A percentile compares a stretch with the other conserved stretches of the same genome.
Evolutionary conservation across 2,113 vertebrate genomes (phyloP).

Genomic region (Pao palembangensis): DNA sequence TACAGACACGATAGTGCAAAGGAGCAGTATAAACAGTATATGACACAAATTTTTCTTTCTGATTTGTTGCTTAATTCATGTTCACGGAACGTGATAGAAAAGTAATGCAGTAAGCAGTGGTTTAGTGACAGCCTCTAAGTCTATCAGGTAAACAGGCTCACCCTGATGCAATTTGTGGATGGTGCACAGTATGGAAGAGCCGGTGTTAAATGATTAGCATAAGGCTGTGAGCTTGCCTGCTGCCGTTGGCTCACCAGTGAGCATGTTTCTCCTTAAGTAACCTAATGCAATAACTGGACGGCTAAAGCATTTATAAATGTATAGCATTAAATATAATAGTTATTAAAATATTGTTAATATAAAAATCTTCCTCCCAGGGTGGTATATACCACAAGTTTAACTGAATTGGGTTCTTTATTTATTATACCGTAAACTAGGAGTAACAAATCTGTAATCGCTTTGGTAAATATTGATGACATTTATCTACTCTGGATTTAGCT

Average conservation of each 20-base stretch:
- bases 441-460: no score
- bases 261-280: not conserved
- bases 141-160: slow-evolving; percentile 42
- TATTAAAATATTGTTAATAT: no score
- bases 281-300: no score
- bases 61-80: not conserved
- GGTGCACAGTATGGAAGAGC: slow-evolving; percentile 12
- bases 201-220: slow-evolving; percentile 49
- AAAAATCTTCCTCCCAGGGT: no score
- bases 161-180: slow-evolving; percentile 25
- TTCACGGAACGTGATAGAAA: not conserved
- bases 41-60: no score
- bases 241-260: slow-evolving; percentile 3
- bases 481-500: not conserved
- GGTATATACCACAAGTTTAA: no score
- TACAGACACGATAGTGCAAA: no score
- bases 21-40: no score
- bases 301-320: no score
- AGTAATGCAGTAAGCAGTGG: slow-evolving; percentile 23
- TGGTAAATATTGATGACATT: not conserved
- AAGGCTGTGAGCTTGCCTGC: slow-evolving; percentile 19
- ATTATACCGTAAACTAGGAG: no score
- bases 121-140: slow-evolving; percentile 46
- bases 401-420: no score
- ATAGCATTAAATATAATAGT: no score